These are phyloP conservation scores for Aphaenogaster rudis DNA, from an alignment of 1,140 invertebrate genomes.

Conservation along the genomic window DNA sequence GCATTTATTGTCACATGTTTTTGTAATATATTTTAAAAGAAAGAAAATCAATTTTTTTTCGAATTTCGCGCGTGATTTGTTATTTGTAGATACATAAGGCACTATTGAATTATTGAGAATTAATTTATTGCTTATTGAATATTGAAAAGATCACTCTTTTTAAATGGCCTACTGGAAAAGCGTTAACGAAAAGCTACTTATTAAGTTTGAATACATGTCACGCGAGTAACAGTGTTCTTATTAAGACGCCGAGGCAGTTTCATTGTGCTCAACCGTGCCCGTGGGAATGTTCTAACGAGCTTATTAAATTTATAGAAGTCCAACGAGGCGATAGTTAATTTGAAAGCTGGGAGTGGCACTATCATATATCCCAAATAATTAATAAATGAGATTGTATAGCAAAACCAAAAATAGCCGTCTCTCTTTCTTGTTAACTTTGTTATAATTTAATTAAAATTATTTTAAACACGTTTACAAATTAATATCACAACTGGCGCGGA, in stretches of 20 bases:
- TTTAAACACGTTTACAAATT: constrained; percentile 24
- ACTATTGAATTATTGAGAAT: background rate
- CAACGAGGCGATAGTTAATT: constrained; percentile 15
- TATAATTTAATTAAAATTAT: constrained; percentile 29
- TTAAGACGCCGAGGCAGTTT: background rate
- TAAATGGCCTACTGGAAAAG: background rate
- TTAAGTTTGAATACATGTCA: constrained; percentile 28
- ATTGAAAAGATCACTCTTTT: background rate
- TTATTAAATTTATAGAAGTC: constrained; percentile 44
- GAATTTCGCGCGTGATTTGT: background rate
- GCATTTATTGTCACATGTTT: too few species aligned
- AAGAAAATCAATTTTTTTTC: background rate
- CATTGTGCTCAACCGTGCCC: background rate
- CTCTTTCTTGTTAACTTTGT: background rate
- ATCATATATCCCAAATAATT: constrained; percentile 13
- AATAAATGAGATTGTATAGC: background rate
- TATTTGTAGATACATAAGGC: background rate
- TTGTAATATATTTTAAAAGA: background rate
- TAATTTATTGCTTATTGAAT: background rate
- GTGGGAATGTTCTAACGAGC: constrained; percentile 42
- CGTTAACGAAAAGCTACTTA: background rate
- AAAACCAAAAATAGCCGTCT: background rate
- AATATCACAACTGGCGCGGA: background rate
- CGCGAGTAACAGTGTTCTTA: background rate
- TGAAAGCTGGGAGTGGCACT: constrained; percentile 14